Evolutionary conservation across 2,113 vertebrate species (phyloP).

Genomic region (Mugil cephalus): DNA sequence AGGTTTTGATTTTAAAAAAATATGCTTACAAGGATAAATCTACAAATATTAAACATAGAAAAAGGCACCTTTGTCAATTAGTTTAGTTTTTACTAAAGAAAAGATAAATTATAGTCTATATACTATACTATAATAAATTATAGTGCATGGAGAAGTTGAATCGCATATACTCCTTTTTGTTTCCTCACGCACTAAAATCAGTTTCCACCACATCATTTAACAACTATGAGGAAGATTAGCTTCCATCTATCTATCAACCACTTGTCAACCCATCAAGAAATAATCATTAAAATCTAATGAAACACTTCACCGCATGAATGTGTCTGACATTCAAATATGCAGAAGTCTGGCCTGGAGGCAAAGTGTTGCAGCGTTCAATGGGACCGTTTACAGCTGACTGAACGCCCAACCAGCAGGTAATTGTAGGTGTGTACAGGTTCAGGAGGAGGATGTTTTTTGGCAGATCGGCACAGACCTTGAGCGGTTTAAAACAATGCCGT

Average conservation of each 20-base stretch:
- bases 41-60: background rate
- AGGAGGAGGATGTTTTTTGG: constrained; percentile 59
- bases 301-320: constrained; percentile 70
- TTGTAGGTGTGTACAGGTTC: constrained; percentile 76
- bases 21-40: background rate
- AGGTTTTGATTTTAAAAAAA: constrained; percentile 14
- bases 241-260: constrained; percentile 70
- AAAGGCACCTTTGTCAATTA: background rate
- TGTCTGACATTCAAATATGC: constrained; percentile 81
- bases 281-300: constrained; percentile 84
- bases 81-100: constrained; percentile 12
- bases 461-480: constrained; percentile 75
- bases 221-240: constrained; percentile 70
- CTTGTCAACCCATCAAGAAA: constrained; percentile 76
- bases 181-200: constrained; percentile 42
- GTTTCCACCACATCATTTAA: constrained; percentile 73
- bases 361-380: constrained; percentile 43
- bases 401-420: constrained; percentile 66
- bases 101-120: constrained; percentile 42
- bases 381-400: constrained; percentile 66
- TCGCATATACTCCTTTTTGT: background rate
- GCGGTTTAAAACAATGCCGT: constrained; percentile 77
- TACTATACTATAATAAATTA: no score
- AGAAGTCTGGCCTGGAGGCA: constrained; percentile 57
- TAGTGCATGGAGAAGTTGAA: constrained; percentile 33